These are phyloP conservation scores for Centropus bengalensis DNA, from an alignment of 2,113 vertebrate genomes.

Conservation along the genomic window DNA sequence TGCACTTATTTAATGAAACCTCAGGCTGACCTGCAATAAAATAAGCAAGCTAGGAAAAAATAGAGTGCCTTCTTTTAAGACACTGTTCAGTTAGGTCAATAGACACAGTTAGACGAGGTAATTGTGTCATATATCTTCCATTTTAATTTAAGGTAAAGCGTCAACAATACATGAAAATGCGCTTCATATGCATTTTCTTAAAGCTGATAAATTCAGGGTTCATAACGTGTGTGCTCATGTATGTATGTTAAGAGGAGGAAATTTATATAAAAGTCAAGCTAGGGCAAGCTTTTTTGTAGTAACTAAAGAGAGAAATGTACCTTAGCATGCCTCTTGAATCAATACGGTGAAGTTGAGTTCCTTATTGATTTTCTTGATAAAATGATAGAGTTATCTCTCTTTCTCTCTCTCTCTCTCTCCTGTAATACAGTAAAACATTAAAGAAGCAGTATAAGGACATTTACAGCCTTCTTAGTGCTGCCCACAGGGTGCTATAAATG, in stretches of 20 bases:
- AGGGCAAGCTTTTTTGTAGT: not conserved
- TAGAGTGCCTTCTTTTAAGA: not conserved
- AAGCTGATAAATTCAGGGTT: not conserved
- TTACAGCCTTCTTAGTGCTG: conserved; percentile 75
- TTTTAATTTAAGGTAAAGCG: not conserved
- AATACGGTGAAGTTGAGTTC: conserved; percentile 47
- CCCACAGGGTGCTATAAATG: conserved; percentile 87
- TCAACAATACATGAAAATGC: not conserved
- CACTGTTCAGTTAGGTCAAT: not conserved
- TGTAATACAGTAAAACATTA: conserved; percentile 69
- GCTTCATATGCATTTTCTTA: not conserved
- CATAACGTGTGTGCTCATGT: not conserved
- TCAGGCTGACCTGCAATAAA: not conserved
- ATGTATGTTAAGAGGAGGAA: not conserved
- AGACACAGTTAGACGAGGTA: not conserved
- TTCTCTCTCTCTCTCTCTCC: conserved; percentile 5
- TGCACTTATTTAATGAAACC: not conserved
- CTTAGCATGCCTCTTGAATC: conserved; percentile 33
- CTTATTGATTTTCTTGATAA: conserved; percentile 62
- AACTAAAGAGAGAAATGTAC: not conserved
- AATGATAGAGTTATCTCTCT: conserved; percentile 28
- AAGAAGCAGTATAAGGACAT: conserved; percentile 77
- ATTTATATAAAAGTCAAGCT: not conserved
- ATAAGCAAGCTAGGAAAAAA: not conserved
- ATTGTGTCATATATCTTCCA: not conserved